These are phyloP conservation scores for Tapirus indicus DNA, from an alignment of 2,797 vertebrate species.

Conservation along the genomic window DNA sequence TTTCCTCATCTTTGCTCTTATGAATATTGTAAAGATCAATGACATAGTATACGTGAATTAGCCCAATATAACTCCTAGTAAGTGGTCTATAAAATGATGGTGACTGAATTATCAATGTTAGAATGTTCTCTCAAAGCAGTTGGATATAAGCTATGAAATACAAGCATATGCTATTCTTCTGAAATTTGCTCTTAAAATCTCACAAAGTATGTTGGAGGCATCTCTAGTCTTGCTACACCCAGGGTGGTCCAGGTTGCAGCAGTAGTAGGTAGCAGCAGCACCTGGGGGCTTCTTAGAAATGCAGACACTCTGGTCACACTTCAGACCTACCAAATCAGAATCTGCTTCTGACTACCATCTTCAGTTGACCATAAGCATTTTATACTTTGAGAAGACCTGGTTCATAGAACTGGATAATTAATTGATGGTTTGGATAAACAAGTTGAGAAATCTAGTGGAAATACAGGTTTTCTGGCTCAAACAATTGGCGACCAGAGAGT, in stretches of 20 bases:
- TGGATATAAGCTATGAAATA: not conserved
- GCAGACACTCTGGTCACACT: not conserved
- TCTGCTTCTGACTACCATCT: not conserved
- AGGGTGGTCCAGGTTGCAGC: accelerated
- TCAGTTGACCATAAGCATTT: not conserved
- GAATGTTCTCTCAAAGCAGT: not conserved
- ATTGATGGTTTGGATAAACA: not conserved
- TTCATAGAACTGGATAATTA: not conserved
- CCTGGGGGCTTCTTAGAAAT: not conserved
- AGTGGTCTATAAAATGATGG: not conserved
- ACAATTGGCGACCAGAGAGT: not conserved
- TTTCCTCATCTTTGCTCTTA: not conserved
- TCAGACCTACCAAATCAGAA: not conserved
- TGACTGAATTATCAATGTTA: not conserved
- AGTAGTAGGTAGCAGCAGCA: accelerated
- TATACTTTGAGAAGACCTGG: not conserved
- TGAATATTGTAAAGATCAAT: not conserved
- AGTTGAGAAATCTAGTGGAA: not conserved
- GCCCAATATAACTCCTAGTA: too few species aligned
- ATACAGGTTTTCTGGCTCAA: not conserved
- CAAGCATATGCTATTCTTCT: not conserved
- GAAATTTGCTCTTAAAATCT: not conserved
- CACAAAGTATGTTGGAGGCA: not conserved
- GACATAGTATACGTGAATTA: not conserved
- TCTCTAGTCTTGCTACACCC: accelerated